These are phyloP conservation scores for Arctopsyche grandis DNA, from an alignment of 1,140 invertebrate genomes.

Conservation along the genomic window DNA sequence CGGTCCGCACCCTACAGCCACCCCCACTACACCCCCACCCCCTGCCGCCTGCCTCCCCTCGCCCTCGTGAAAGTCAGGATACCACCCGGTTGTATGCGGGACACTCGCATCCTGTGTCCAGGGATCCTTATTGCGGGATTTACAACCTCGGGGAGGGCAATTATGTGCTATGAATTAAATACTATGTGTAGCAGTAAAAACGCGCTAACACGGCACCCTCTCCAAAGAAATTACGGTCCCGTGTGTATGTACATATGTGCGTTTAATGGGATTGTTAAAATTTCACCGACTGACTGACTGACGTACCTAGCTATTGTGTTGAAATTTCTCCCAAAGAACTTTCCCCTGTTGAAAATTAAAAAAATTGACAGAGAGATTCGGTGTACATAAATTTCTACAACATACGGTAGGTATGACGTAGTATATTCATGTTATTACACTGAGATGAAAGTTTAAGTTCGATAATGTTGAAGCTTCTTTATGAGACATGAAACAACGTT, in stretches of 20 bases:
- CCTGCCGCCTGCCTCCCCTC: background rate
- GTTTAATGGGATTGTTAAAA: conserved; percentile 14
- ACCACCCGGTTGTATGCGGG: background rate
- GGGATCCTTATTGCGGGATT: conserved; percentile 29
- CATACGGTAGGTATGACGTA: no score
- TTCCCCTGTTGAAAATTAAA: no score
- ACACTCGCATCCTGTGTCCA: background rate
- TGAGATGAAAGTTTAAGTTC: no score
- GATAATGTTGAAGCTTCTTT: no score
- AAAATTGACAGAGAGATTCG: no score
- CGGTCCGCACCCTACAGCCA: conserved; percentile 17
- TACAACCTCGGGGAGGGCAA: conserved; percentile 31
- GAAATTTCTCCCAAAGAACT: no score
- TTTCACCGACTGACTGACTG: background rate
- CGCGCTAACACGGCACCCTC: background rate
- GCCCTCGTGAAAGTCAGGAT: background rate
- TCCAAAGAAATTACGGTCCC: no score
- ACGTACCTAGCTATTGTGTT: no score
- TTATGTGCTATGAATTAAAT: conserved; percentile 32
- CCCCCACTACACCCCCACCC: background rate
- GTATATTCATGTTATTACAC: no score
- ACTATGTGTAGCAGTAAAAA: conserved; percentile 23
- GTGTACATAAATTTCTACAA: no score
- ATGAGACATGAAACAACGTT: no score
- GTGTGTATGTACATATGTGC: background rate